Conservation (phyloP, 2,888 invertebrate species). For the Rutpela maculata region DNA sequence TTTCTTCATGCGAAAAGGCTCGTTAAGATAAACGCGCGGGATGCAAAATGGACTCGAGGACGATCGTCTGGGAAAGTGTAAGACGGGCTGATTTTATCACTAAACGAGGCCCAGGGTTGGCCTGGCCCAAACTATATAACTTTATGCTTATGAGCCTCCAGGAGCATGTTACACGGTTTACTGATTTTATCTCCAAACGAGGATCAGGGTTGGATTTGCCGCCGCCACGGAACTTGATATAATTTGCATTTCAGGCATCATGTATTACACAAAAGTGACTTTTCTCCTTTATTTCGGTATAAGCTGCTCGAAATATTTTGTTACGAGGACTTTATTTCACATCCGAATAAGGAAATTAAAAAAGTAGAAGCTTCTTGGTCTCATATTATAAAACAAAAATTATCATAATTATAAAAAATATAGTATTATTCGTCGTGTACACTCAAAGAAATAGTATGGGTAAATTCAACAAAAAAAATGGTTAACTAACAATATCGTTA, state of each 20-base stretch:
- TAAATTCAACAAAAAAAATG: no score
- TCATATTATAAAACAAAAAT: no score
- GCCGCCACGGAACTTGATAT: not conserved
- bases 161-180: slow-evolving; percentile 17
- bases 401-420: no score
- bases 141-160: slow-evolving; percentile 29
- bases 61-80: slow-evolving; percentile 51
- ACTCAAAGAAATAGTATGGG: no score
- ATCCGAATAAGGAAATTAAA: no score
- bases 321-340: not conserved
- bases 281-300: slow-evolving; percentile 11
- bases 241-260: slow-evolving; percentile 25
- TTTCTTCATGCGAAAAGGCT: slow-evolving; percentile 54
- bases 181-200: slow-evolving; percentile 42
- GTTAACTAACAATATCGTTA: no score
- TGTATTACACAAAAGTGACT: slow-evolving; percentile 1
- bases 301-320: not conserved
- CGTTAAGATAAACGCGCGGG: slow-evolving; percentile 62
- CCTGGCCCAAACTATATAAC: slow-evolving; percentile 35
- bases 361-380: no score
- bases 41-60: slow-evolving; percentile 61
- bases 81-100: slow-evolving; percentile 56
- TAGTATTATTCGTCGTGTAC: no score
- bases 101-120: slow-evolving; percentile 30
- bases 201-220: slow-evolving; percentile 40